Evolutionary conservation across 2,888 invertebrate species (phyloP), one percentile per base, ranked within the genome.

Genomic region (Drosophila paranaensis): DNA sequence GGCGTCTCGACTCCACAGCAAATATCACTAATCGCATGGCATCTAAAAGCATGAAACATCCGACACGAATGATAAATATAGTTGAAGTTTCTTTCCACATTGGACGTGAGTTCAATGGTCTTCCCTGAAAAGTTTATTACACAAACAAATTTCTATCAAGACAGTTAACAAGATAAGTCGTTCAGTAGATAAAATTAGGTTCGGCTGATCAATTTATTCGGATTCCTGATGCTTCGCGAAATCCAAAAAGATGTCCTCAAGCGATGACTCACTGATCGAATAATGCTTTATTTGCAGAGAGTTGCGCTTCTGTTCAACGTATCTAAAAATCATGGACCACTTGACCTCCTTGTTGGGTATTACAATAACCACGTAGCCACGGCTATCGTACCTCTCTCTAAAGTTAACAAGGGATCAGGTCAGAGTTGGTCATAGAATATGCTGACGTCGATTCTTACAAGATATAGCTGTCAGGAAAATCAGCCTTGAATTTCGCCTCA

Each of bases 181-280:
- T 14, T 27, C 39, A 39, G 10, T 3, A 11, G 39, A 40, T 11
- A 37, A 8, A 3, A 37, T 25, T 14, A 14, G 14, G 9, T 3
- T 20, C 33, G 33, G 3, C 13, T 13, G 13, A 43, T 20, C 25
- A 13, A 25, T 27, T 27, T 25, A 46, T 8, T 62, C 55, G 2
- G n/a, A 0, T 0, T n/a, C 37, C 81, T 93, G 93, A 50, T 91
- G 83, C 73, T 95, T 94, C 0, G 95, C 95, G 80, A 95, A 95
- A 71, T 94, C 94, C 40, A 95, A 84, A 90, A 95, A 95, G 63
- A 97, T 95, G 93, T 97, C 96, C 90, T 97, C 96, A 5, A 97
- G 93, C 0, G 96, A 95, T 0, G 96, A 96, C 90, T 96, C 96
- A 54, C 95, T 95, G 51, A 97, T 95, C 25, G 95, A 95, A 91